Evolutionary conservation across 2,113 vertebrate species (phyloP).

Genomic region (Nanorana parkeri): DNA sequence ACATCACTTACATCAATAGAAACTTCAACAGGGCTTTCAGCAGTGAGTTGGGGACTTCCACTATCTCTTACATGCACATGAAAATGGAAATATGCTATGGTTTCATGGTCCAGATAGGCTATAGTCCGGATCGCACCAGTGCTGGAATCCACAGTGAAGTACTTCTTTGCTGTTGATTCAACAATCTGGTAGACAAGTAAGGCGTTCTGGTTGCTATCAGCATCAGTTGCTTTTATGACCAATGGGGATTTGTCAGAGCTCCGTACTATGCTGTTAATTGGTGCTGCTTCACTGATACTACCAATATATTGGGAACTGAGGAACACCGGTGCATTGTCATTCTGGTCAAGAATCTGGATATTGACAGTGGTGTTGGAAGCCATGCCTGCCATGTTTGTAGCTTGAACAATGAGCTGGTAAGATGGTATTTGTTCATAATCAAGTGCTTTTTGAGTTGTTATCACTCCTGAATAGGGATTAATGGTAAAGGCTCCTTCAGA

Average conservation of each 20-base stretch:
- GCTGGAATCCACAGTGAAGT: conserved; percentile 92
- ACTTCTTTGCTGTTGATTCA: conserved; percentile 90
- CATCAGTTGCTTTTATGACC: conserved; percentile 89
- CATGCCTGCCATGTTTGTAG: conserved; percentile 96
- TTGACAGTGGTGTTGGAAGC: conserved; percentile 85
- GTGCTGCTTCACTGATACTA: conserved; percentile 90
- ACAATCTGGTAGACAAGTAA: conserved; percentile 93
- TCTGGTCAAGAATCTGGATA: conserved; percentile 90
- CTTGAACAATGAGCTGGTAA: conserved; percentile 85
- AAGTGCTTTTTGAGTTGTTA: conserved; percentile 83
- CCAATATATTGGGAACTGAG: conserved; percentile 85
- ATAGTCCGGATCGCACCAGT: conserved; percentile 95
- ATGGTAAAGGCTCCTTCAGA: conserved; percentile 80
- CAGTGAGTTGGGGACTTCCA: conserved; percentile 88
- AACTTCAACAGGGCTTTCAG: conserved; percentile 90
- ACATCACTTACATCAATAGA: conserved; percentile 90
- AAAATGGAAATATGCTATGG: conserved; percentile 85
- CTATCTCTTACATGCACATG: conserved; percentile 93
- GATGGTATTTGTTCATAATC: conserved; percentile 84
- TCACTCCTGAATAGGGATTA: conserved; percentile 94
- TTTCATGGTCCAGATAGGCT: conserved; percentile 91
- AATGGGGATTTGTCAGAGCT: conserved; percentile 81
- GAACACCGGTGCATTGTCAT: conserved; percentile 92
- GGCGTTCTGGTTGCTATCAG: conserved; percentile 92
- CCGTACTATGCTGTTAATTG: conserved; percentile 88